phyloP scores from a whole-genome alignment of 2,888 invertebrate species.

The Philhelius pedissequus region DNA sequence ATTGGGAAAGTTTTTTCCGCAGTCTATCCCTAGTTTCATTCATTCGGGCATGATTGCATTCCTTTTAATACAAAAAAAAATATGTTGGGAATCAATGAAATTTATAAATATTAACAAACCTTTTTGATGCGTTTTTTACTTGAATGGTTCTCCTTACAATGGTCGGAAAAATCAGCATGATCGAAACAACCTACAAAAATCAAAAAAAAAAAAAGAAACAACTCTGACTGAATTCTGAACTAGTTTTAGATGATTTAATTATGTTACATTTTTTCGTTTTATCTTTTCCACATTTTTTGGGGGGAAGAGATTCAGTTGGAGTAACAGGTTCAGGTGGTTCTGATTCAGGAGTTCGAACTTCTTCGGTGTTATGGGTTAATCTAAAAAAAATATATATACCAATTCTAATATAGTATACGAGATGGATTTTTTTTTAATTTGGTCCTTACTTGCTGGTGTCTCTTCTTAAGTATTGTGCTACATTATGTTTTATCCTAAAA shows the following conservation, averaged over 20 bases:
- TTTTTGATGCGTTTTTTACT: slow-evolving; percentile 77
- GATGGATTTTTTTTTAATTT: background rate
- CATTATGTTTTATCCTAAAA: slow-evolving; percentile 35
- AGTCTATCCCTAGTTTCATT: slow-evolving; percentile 78
- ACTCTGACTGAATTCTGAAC: background rate
- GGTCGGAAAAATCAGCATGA: slow-evolving; percentile 74
- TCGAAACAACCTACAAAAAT: slow-evolving; percentile 69
- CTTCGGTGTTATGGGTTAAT: slow-evolving; percentile 52
- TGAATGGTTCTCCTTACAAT: slow-evolving; percentile 77
- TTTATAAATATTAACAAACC: slow-evolving; percentile 50
- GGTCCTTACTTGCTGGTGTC: slow-evolving; percentile 45
- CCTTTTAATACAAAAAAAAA: slow-evolving; percentile 66
- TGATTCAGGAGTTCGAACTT: slow-evolving; percentile 61
- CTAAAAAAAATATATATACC: background rate
- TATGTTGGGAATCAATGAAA: background rate
- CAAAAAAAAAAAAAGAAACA: slow-evolving; percentile 23
- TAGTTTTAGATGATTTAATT: background rate
- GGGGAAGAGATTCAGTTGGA: slow-evolving; percentile 70
- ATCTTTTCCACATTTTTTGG: slow-evolving; percentile 74
- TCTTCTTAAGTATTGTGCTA: slow-evolving; percentile 51
- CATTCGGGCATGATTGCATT: slow-evolving; percentile 77
- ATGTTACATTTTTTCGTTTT: slow-evolving; percentile 76
- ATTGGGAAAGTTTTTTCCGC: slow-evolving; percentile 77
- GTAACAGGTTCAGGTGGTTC: slow-evolving; percentile 69
- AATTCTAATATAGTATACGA: background rate